A percentile compares a stretch with the other conserved stretches of the same genome.
Conservation (phyloP, 1,140 invertebrate genomes). For the Charaxes varanes region DNA sequence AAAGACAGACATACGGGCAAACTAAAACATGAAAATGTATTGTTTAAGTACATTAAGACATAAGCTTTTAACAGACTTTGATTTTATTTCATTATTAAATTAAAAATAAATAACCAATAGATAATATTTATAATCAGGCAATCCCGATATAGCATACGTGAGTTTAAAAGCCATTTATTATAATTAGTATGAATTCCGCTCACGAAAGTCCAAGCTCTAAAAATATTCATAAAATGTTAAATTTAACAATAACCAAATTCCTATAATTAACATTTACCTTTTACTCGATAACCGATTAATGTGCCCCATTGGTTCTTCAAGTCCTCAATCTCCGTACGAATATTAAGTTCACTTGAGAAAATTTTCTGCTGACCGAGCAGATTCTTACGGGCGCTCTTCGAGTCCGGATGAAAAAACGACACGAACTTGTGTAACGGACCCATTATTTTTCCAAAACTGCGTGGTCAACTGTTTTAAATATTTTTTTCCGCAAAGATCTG, state of each 20-base stretch:
- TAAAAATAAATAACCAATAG: too few species aligned
- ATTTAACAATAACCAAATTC: neutral
- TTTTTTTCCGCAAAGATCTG: slow-evolving; percentile 11
- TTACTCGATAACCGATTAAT: slow-evolving; percentile 35
- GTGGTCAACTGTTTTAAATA: too few species aligned
- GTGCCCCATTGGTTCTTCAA: slow-evolving; percentile 46
- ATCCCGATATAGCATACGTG: too few species aligned
- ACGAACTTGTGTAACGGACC: slow-evolving; percentile 61
- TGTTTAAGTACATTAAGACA: too few species aligned
- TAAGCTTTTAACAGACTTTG: too few species aligned
- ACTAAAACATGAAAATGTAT: too few species aligned
- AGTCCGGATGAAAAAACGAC: slow-evolving; percentile 56
- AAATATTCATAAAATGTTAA: neutral
- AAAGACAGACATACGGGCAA: too few species aligned
- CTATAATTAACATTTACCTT: slow-evolving; percentile 33
- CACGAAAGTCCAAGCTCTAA: neutral
- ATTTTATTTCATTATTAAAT: too few species aligned
- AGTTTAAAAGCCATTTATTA: too few species aligned
- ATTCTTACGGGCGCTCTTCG: slow-evolving; percentile 43
- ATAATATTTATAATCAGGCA: too few species aligned
- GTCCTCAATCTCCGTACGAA: slow-evolving; percentile 44
- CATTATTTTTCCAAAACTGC: slow-evolving; percentile 35
- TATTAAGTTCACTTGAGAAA: slow-evolving; percentile 60
- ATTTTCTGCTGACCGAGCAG: slow-evolving; percentile 45
- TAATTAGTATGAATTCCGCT: neutral